Conservation (phyloP, 2,888 invertebrate genomes). For the Graphium colonna region DNA sequence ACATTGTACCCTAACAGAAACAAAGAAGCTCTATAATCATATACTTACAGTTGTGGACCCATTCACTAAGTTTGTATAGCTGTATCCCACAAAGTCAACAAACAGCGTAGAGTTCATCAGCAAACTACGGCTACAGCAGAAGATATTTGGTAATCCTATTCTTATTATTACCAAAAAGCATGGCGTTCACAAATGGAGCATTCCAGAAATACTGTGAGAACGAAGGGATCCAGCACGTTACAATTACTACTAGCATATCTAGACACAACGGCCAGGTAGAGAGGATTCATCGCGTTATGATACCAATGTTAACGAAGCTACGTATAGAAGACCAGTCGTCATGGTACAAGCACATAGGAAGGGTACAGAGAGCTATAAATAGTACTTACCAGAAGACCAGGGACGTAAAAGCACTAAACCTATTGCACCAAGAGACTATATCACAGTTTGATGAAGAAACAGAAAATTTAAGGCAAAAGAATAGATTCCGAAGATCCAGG, state of each 20-base stretch:
- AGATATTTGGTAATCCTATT: no score
- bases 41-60: conserved; percentile 44
- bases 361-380: not conserved
- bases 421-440: no score
- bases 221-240: not conserved
- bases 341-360: not conserved
- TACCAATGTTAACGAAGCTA: no score
- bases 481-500: conserved; percentile 23
- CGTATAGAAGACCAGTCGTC: no score
- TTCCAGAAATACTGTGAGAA: conserved; percentile 29
- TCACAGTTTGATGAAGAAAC: conserved; percentile 2
- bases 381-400: not conserved
- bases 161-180: conserved; percentile 38
- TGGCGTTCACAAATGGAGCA: conserved; percentile 44
- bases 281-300: no score
- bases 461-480: conserved; percentile 17
- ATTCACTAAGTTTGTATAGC: conserved; percentile 48
- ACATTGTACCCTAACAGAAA: conserved; percentile 18
- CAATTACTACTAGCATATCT: not conserved
- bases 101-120: conserved; percentile 37
- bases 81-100: conserved; percentile 40
- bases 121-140: conserved; percentile 34
- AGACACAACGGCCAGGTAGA: conserved; percentile 1
- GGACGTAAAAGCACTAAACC: not conserved
- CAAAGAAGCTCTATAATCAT: conserved; percentile 39